Conservation (phyloP, 1,140 invertebrate species). For the Notospermus geniculatus region DNA sequence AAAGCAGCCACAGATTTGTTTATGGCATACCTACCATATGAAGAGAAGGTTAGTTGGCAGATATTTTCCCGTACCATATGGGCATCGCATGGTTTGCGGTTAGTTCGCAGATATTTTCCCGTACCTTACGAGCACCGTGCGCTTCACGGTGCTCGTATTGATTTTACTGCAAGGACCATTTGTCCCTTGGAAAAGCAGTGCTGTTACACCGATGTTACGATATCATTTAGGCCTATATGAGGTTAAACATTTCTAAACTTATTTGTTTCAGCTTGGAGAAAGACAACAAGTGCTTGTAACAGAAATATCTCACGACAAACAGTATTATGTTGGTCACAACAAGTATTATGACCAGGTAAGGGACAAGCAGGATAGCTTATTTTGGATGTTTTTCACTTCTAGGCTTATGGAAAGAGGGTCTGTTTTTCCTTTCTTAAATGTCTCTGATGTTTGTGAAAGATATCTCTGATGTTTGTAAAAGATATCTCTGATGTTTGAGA, state of each 20-base stretch:
- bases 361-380: not conserved
- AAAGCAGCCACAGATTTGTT: conserved; percentile 88
- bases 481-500: not conserved
- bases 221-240: too few species aligned
- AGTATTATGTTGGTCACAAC: conserved; percentile 92
- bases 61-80: too few species aligned
- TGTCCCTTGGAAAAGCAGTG: too few species aligned
- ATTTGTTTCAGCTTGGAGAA: conserved; percentile 65
- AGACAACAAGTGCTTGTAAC: conserved; percentile 84
- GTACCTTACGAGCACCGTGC: too few species aligned
- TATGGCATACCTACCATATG: conserved; percentile 85
- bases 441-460: not conserved
- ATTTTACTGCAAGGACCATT: too few species aligned
- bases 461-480: not conserved
- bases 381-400: too few species aligned
- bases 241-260: too few species aligned
- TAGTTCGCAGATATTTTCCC: too few species aligned
- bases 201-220: too few species aligned
- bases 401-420: too few species aligned
- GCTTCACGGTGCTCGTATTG: too few species aligned
- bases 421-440: not conserved
- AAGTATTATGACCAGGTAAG: conserved; percentile 89
- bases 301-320: conserved; percentile 86
- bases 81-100: too few species aligned
- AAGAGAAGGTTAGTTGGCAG: conserved; percentile 57